Base-by-base conservation (phyloP, 2,888 invertebrate genomes). In the Agrilus mali region DNA sequence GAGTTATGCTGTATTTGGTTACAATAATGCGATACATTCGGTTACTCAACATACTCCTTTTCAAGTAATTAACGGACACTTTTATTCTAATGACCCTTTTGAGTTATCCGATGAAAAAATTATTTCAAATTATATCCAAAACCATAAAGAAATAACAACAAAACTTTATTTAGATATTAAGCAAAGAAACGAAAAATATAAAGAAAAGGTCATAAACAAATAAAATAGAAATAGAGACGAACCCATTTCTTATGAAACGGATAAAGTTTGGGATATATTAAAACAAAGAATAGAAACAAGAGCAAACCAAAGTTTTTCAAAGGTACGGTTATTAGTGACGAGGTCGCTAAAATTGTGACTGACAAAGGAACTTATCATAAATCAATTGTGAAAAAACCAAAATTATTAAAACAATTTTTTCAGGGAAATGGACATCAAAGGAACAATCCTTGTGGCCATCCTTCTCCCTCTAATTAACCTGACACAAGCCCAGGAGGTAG, bases 1-100 rank as follows among this genome's bases (percentile, higher is more conserved):
- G 43, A 36, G 40, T 15, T 43, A 33, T 33, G 39, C 38, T 7
- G 37, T 44, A 7, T 20, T 46, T 22, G 41, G 41, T 4, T 46
- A 46, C 22, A 46, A 44, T 15, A 44, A 44, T 16, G 17, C 44
- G 8, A 41, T 46, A 3, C 46, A 38, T 22, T 32, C 33, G 5
- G 27, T 27, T 7, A 46, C 44, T 7, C 16, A 41, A n/a, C 39
- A 35, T 10, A 41, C 40, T 7, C 41, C 43, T 35, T 41, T 41
- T 8, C 22, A 46, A 41, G 32, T 46, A 22, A 40, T 39, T 20
- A 33, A 40, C 16, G 46, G 40, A 10, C 7, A 46, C 14, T 36
- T 41, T 5, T 3, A 41, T 3, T 13, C 36, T 14, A 14, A 35
- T 2, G 36, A 33, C 12, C 27, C 40, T 15, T 34, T 31, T n/a